Evolutionary conservation across 2,888 invertebrate genomes (phyloP), one percentile per base, ranked within the genome.

Genomic region (Lasioglossum leucozonium): DNA sequence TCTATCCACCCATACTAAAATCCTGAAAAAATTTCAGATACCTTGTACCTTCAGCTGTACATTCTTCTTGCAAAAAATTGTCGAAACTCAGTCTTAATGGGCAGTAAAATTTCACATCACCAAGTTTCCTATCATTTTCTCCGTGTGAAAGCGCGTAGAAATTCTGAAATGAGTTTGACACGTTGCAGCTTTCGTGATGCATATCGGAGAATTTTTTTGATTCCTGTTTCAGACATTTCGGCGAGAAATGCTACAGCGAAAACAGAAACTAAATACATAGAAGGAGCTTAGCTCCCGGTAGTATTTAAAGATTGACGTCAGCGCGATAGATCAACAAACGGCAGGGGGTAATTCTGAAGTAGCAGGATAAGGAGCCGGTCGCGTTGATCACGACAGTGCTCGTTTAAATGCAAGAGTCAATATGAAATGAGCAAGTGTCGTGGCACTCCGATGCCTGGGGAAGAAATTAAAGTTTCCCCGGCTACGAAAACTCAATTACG

Each of bases 391-490:
- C 58, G 67, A 75, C 72, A 42, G 77, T 75, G 34, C 47, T 55
- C 42, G 81, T 84, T 87, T 82, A 86, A 79, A 87, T 81, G 81
- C 74, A 51, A 72, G 77, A 71, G 72, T 77, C 74, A 58, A 82
- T 74, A 77, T 47, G 83, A 74, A 76, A 74, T 5, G 72, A 40
- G 55, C 16, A 58, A 62, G 42, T n/a, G 51, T 13, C 18, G n/a
- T 55, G 67, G 34, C 51, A 0, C 26, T 30, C 47, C 37, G 72
- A 67, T 47, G 67, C 42, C 42, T 30, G 11, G 30, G n/a, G 26
- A 47, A 42, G 74, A 79, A 88, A 88, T 86, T 82, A 81, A 88
- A 86, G 44, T 84, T 81, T 82, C 26, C 73, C 13, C 62, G 65
- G 77, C 79, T 65, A 79, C n/a, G 72, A 55, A 71, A 85, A 86